Conservation (phyloP, 1,140 invertebrate genomes). For the Dendrolimus kikuchii region DNA sequence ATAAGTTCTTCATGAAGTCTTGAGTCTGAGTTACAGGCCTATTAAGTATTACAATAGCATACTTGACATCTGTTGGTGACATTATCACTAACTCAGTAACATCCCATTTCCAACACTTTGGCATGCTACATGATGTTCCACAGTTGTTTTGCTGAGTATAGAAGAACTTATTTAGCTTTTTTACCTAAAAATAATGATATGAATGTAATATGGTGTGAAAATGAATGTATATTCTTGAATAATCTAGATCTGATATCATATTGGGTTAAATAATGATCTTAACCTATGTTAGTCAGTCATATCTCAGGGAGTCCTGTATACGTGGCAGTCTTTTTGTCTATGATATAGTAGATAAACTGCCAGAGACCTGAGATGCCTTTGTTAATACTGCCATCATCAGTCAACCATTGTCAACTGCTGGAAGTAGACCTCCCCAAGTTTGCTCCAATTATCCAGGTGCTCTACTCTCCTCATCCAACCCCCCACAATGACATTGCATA, state of each 20-base stretch:
- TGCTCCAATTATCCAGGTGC: too few relatives aligned
- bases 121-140: slow-evolving; percentile 15
- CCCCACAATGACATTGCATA: too few relatives aligned
- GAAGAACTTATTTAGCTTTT: slow-evolving; percentile 29
- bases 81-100: slow-evolving; percentile 24
- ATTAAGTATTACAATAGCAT: slow-evolving; percentile 56
- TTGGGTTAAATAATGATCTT: too few relatives aligned
- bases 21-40: slow-evolving; percentile 38
- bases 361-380: too few relatives aligned
- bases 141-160: slow-evolving; percentile 28
- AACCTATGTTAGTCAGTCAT: background rate
- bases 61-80: slow-evolving; percentile 21
- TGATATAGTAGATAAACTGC: too few relatives aligned
- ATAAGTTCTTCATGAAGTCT: slow-evolving; percentile 39
- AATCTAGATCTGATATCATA: background rate
- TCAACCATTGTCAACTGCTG: too few relatives aligned
- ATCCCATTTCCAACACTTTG: slow-evolving; percentile 47
- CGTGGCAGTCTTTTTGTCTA: too few relatives aligned
- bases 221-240: background rate
- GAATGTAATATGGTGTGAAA: background rate
- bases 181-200: slow-evolving; percentile 22
- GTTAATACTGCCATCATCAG: too few relatives aligned
- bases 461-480: too few relatives aligned
- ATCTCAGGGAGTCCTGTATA: too few relatives aligned
- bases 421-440: too few relatives aligned